A percentile compares a stretch with the other conserved stretches of the same genome.
Conservation (phyloP, 2,888 invertebrate genomes). For the Calameuta idolon region DNA sequence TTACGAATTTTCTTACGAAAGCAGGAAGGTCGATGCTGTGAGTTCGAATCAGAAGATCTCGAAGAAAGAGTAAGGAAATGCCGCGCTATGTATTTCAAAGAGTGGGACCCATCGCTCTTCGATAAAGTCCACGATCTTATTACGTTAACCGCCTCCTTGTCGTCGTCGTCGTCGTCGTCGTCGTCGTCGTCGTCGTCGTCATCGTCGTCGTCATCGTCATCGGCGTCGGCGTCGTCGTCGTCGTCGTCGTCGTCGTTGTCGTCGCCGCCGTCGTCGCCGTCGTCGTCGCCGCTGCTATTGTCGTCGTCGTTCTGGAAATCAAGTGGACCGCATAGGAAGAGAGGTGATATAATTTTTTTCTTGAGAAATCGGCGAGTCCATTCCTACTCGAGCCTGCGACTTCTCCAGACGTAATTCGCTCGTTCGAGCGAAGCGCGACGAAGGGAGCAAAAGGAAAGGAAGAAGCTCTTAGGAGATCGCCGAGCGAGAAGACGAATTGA, state of each 20-base stretch:
- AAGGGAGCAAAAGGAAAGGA: neutral
- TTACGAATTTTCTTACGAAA: neutral
- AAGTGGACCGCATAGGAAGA: no score
- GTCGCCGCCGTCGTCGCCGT: slow-evolving; percentile 4
- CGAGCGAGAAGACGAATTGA: neutral
- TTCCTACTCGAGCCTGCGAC: neutral
- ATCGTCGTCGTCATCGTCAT: slow-evolving; percentile 2
- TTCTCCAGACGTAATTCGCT: neutral
- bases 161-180: neutral
- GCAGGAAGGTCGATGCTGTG: neutral
- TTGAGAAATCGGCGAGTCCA: neutral
- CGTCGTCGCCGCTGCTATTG: slow-evolving; percentile 3
- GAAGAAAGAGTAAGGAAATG: neutral
- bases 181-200: slow-evolving; percentile 2
- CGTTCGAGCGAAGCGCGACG: neutral
- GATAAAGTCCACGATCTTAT: neutral
- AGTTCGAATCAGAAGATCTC: neutral
- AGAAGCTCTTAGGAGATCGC: neutral
- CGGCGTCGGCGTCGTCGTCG: neutral
- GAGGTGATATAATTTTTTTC: neutral
- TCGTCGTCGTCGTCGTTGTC: neutral
- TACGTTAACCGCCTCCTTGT: neutral
- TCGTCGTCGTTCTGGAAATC: slow-evolving; percentile 13
- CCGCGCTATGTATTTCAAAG: neutral
- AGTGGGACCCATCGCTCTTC: neutral